Conservation (phyloP, 2,888 invertebrate species). For the Gandaritis pyraliata region DNA sequence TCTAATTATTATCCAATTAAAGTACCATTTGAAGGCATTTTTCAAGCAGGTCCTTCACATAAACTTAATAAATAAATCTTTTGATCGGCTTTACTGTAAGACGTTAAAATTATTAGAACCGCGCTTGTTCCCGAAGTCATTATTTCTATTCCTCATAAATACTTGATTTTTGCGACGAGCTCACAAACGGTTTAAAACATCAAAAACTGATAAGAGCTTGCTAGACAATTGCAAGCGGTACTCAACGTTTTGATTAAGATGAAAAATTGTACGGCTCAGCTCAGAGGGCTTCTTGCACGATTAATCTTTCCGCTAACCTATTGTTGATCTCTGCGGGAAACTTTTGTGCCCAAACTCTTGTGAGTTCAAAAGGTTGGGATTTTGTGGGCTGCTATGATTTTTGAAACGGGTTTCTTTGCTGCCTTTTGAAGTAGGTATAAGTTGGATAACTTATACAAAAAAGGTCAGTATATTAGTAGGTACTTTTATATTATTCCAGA, state of each 20-base stretch:
- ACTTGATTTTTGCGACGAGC: neutral
- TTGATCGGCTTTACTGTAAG: no score
- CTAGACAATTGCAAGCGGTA: slow-evolving; percentile 47
- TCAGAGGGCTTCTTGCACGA: slow-evolving; percentile 75
- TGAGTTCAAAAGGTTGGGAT: slow-evolving; percentile 75
- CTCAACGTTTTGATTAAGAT: slow-evolving; percentile 79
- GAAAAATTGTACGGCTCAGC: slow-evolving; percentile 78
- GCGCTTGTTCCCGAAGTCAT: neutral
- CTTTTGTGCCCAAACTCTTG: slow-evolving; percentile 75
- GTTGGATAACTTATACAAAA: neutral
- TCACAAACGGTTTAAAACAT: neutral
- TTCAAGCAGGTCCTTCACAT: no score
- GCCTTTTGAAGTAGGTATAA: slow-evolving; percentile 2
- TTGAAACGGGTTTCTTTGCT: slow-evolving; percentile 42
- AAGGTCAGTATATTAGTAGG: neutral
- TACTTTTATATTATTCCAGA: no score
- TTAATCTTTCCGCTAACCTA: slow-evolving; percentile 80
- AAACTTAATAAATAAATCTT: no score
- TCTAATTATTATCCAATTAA: no score
- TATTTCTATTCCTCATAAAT: neutral
- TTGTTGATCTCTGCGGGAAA: slow-evolving; percentile 74
- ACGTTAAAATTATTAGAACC: neutral
- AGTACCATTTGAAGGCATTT: no score
- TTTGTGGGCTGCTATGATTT: slow-evolving; percentile 65
- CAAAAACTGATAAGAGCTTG: slow-evolving; percentile 3